Conservation (phyloP, 2,888 invertebrate species). For the Ophonus ardosiacus region DNA sequence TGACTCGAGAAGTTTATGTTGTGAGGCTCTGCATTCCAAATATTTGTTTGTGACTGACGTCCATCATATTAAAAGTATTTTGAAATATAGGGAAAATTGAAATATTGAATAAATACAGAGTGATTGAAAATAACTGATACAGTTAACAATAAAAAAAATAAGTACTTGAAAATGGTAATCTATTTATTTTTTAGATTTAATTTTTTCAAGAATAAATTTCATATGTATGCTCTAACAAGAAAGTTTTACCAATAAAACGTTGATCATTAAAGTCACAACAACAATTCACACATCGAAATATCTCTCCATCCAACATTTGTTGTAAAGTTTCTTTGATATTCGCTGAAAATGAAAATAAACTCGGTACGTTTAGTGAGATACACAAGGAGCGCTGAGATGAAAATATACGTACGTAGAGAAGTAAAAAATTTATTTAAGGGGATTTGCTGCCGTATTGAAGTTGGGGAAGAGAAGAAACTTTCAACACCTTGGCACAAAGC, state of each 20-base stretch:
- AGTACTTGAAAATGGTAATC: no score
- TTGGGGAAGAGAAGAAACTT: conserved; percentile 45
- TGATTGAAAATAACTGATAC: neutral
- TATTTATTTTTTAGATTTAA: neutral
- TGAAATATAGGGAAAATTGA: neutral
- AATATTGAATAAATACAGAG: no score
- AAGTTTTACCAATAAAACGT: neutral
- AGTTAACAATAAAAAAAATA: no score
- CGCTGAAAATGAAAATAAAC: neutral
- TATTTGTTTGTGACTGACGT: conserved; percentile 23
- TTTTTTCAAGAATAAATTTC: neutral
- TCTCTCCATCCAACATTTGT: conserved; percentile 11
- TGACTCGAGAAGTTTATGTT: conserved; percentile 9
- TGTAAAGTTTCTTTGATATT: conserved; percentile 10
- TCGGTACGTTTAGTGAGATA: conserved; percentile 14
- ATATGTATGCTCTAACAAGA: neutral
- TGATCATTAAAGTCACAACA: conserved; percentile 27
- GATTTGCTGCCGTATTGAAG: conserved; percentile 50
- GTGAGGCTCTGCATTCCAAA: neutral
- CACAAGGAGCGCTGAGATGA: conserved; percentile 36
- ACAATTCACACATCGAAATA: conserved; percentile 13
- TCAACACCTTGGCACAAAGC: conserved; percentile 58
- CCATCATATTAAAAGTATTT: conserved; percentile 7
- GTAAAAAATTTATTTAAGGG: conserved; percentile 60
- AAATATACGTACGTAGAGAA: conserved; percentile 47